Conservation (phyloP, 2,888 invertebrate genomes). For the Hypselothyrea guttata region DNA sequence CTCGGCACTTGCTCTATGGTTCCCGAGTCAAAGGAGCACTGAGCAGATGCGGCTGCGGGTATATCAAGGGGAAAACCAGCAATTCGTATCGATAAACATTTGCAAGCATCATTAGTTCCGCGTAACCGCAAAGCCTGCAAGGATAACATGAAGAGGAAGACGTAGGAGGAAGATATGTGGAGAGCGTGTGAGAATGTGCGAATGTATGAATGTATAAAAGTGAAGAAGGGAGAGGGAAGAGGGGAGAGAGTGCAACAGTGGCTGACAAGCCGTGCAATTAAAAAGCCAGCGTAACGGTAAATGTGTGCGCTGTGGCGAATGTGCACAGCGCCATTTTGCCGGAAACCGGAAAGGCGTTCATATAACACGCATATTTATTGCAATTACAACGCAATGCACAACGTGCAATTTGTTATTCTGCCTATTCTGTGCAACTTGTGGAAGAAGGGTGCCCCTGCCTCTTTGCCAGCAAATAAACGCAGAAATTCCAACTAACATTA, state of each 20-base stretch:
- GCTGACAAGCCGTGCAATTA: no score
- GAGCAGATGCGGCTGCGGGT: no score
- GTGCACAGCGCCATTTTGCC: constrained; percentile 34
- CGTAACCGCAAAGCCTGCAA: constrained; percentile 13
- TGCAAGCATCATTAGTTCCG: constrained; percentile 51
- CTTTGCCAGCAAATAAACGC: neutral
- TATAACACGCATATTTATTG: constrained; percentile 43
- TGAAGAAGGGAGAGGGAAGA: no score
- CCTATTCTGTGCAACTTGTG: no score
- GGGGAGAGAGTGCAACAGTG: no score
- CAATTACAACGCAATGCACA: constrained; percentile 10
- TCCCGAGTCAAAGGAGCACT: no score
- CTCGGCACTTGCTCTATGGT: no score
- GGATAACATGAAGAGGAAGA: neutral
- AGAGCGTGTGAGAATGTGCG: neutral
- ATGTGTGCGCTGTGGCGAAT: constrained; percentile 12
- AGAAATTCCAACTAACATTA: neutral
- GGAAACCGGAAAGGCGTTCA: constrained; percentile 55
- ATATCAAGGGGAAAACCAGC: neutral
- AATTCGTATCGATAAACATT: constrained; percentile 27
- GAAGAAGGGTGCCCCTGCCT: neutral
- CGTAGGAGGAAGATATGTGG: neutral
- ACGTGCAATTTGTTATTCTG: no score
- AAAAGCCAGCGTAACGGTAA: constrained; percentile 41
- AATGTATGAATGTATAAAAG: no score